phyloP scores from a whole-genome alignment of 1,140 invertebrate genomes.

The Papilio polyxenes region DNA sequence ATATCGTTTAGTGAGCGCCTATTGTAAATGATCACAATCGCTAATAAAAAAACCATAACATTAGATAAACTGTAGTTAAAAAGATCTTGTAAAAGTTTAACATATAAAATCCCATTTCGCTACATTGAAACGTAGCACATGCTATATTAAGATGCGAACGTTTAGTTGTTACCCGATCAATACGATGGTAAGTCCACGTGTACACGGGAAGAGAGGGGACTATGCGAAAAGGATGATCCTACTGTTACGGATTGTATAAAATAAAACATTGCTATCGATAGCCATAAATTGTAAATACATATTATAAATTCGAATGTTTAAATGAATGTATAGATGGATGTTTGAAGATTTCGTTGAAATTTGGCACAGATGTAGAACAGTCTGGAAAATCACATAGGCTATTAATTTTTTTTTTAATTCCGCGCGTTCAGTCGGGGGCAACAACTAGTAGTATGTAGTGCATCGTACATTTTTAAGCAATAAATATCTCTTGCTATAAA shows the following conservation, averaged over 20 bases:
- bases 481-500: too few relatives aligned
- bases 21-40: too few relatives aligned
- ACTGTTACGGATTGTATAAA: neutral
- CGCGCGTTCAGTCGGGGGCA: too few relatives aligned
- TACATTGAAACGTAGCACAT: neutral
- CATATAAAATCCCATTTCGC: neutral
- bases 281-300: neutral
- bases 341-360: too few relatives aligned
- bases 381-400: too few relatives aligned
- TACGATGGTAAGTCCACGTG: constrained; percentile 1
- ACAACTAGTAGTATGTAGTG: too few relatives aligned
- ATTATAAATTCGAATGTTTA: too few relatives aligned
- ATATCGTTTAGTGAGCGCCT: too few relatives aligned
- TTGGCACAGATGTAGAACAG: too few relatives aligned
- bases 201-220: neutral
- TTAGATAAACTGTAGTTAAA: neutral
- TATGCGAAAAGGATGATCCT: neutral
- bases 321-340: too few relatives aligned
- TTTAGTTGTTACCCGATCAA: constrained; percentile 15
- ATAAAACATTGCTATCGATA: neutral
- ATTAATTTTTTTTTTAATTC: too few relatives aligned
- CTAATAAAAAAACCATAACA: neutral
- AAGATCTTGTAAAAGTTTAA: neutral
- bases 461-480: too few relatives aligned
- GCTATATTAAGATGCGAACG: constrained; percentile 3